Percentiles rank a stretch among this genome's conserved stretches.
phyloP scores from a whole-genome alignment of 2,113 vertebrate species.

The Tachycineta bicolor region DNA sequence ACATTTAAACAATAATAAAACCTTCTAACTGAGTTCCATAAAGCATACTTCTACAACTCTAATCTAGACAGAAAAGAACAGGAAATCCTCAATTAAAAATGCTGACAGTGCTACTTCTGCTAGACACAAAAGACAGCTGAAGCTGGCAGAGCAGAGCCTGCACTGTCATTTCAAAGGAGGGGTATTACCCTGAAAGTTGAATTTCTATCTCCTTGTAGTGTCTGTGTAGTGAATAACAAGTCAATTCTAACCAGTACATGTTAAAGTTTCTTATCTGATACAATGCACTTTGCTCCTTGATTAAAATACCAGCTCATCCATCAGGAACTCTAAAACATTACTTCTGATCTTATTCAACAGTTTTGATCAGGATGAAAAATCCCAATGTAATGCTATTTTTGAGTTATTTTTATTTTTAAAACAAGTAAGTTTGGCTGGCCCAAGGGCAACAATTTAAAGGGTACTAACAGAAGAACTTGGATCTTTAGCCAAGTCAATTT shows the following conservation, averaged over 20 bases:
- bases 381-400: neutral
- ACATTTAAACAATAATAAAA: neutral
- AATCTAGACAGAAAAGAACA: slow-evolving; percentile 11
- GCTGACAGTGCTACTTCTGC: slow-evolving; percentile 39
- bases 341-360: neutral
- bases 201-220: neutral
- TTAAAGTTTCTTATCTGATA: neutral
- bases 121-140: slow-evolving; percentile 17
- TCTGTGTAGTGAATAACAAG: neutral
- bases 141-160: slow-evolving; percentile 11
- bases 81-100: slow-evolving; percentile 51
- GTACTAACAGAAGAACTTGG: neutral
- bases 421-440: neutral
- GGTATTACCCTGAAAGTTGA: neutral
- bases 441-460: neutral
- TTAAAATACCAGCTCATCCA: neutral
- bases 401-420: neutral
- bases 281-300: neutral
- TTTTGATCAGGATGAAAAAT: neutral
- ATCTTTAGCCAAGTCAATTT: neutral
- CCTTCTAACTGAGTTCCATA: slow-evolving; percentile 1
- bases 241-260: neutral
- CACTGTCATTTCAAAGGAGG: neutral
- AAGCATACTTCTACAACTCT: neutral
- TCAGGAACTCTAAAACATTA: neutral